A percentile compares a stretch with the other conserved stretches of the same genome.
Evolutionary conservation across 2,797 vertebrate species (phyloP).

Genomic region (Smutsia gigantea): DNA sequence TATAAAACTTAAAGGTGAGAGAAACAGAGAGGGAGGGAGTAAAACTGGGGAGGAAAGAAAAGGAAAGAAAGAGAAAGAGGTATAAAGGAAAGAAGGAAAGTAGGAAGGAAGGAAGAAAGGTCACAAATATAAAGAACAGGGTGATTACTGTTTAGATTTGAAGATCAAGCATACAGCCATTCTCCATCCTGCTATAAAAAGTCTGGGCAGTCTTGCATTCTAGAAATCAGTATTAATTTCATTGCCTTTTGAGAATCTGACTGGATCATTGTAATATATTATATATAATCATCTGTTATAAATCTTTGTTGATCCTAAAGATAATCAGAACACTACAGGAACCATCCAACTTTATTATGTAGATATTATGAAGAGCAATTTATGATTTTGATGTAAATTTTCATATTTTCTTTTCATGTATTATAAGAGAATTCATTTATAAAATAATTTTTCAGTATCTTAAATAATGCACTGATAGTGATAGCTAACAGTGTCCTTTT

Average conservation of each 20-base stretch:
- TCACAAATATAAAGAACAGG: background rate
- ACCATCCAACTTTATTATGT: background rate
- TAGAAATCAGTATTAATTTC: conserved; percentile 62
- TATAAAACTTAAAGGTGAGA: conserved; percentile 57
- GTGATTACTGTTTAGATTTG: conserved; percentile 18
- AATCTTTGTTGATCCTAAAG: conserved; percentile 71
- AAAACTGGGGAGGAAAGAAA: background rate
- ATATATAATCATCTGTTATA: conserved; percentile 56
- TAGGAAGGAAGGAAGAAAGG: background rate
- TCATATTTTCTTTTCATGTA: background rate
- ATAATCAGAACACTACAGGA: conserved; percentile 11
- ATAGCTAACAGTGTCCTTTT: conserved; percentile 42
- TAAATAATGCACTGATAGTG: conserved; percentile 60
- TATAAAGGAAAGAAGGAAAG: background rate
- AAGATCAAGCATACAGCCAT: conserved; percentile 13
- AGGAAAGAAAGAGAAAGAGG: background rate
- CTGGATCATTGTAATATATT: background rate
- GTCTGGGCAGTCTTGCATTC: background rate
- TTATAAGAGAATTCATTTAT: background rate
- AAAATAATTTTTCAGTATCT: conserved; percentile 69
- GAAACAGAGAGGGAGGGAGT: background rate
- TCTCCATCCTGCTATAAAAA: conserved; percentile 12
- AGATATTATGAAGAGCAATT: conserved; percentile 3
- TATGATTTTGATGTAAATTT: conserved; percentile 50
- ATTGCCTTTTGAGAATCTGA: conserved; percentile 49